Base-by-base conservation (phyloP, 1,140 invertebrate species). In the Phocides pigmalion region DNA sequence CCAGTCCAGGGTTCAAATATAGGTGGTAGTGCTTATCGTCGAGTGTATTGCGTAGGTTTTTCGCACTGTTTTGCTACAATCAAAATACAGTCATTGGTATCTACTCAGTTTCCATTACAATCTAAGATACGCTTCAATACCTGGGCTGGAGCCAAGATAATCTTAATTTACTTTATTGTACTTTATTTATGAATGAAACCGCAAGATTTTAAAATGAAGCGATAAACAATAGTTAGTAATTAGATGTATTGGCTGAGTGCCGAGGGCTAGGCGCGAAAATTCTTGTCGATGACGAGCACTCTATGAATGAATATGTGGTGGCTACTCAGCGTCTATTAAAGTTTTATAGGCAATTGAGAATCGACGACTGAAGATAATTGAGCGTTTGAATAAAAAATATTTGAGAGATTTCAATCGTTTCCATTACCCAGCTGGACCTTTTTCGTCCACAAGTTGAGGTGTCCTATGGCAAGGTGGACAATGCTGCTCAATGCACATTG, bases 241-340 rank as follows among this genome's bases (percentile, higher is more conserved):
- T 64, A 62, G 41, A 66, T 64, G 28, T 62, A 12, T 64, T 76
- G 73, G 70, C 63, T 9, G 14, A 28, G 35, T 37, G 51, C 73
- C 73, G 70, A 68, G 22, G 16, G 17, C 35, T 41, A 70, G 64
- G 62, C 64, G 67, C 61, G 53, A 70, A 74, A 78, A 72, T 75
- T 77, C 68, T 75, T 71, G 54, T 44, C 64, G 50, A 73, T 76
- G 74, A 79, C 70, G 72, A 77, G 62, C 41, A 50, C 39, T 44
- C 47, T 32, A 35, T 65, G 54, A 64, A 64, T 49, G 16, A 56
- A 49, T 39, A 46, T 20, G 25, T 49, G 11, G 14, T 41, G 4
- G 39, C 6, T 12, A n/a, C n/a, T n/a, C n/a, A n/a, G n/a, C n/a
- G n/a, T n/a, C n/a, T n/a, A 41, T 16, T 16, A 41, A 41, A 14